Conservation (phyloP, 2,888 invertebrate genomes). For the Cryptophagus acutangulus region DNA sequence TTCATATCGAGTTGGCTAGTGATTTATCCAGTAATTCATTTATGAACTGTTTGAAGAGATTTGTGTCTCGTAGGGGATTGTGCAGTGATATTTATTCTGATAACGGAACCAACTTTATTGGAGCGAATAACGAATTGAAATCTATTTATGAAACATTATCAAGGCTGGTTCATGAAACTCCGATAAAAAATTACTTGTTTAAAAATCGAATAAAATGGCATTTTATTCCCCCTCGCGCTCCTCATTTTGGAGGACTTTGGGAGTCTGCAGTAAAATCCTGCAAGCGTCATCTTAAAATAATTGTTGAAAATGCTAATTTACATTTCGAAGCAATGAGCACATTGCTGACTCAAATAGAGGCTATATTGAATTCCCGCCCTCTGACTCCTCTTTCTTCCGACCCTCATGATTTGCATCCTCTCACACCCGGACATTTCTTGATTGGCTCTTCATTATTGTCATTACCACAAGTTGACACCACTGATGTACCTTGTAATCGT, state of each 20-base stretch:
- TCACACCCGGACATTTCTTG: slow-evolving; percentile 31
- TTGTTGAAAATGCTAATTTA: slow-evolving; percentile 22
- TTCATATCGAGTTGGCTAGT: no score
- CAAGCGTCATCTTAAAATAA: slow-evolving; percentile 31
- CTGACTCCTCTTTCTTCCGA: slow-evolving; percentile 26
- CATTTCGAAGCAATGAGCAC: slow-evolving; percentile 34
- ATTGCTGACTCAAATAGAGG: slow-evolving; percentile 32
- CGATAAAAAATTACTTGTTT: no score
- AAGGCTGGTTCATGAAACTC: no score
- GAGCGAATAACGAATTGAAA: no score
- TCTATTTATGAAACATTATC: no score
- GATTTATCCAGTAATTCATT: no score
- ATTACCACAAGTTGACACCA: slow-evolving; percentile 17
- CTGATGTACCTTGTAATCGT: slow-evolving; percentile 16
- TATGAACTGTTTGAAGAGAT: no score
- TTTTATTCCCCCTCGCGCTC: slow-evolving; percentile 29
- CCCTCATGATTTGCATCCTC: slow-evolving; percentile 22
- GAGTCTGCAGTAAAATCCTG: no score
- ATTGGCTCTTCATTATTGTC: slow-evolving; percentile 19
- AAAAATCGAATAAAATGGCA: slow-evolving; percentile 25
- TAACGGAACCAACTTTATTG: no score
- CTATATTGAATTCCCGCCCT: slow-evolving; percentile 34
- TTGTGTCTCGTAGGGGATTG: no score
- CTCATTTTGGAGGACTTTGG: slow-evolving; percentile 32
- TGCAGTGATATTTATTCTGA: no score